Evolutionary conservation across 2,113 vertebrate species (phyloP), one percentile per base, ranked within the genome.

Genomic region (Lethenteron camtschaticum): DNA sequence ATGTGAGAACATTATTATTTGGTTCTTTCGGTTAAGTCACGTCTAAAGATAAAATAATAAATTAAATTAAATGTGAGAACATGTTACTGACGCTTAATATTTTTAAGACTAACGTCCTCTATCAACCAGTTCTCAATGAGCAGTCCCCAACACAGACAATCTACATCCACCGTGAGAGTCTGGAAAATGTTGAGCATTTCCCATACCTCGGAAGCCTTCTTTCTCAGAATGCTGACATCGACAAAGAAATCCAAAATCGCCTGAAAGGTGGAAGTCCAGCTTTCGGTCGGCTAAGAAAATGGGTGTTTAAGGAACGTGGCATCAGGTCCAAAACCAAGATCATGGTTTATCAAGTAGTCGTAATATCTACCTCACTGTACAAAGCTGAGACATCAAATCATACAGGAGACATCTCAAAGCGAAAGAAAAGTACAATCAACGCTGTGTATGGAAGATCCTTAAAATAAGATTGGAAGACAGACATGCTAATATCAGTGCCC

Each of bases 191-290:
- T 18, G 59, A 63, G 59, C 16, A 63, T 63, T 13, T 8, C 59
- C 59, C 59, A 63, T 18, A 63, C 59, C 59, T 63, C 59, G 16
- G 59, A 63, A 63, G 59, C 41, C 41, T 63, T 63, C 59, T 63
- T 18, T 63, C 59, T 14, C 59, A 63, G 16, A 63, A 63, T 13
- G 16, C 16, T 63, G 59, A 63, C 16, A 63, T 63, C 8, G 59
- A 63, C 59, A 8, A 63, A 63, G 59, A 63, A 5, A 63, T 63
- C 59, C 59, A 63, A 63, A 14, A 63, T 63, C 5, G 16, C 59
- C 59, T 63, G 13, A 63, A 63, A 6, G 3, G 4, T 63, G 4
- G 1, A 6, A 63, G 59, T 63, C 8, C 59, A 63, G 59, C 59
- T 18, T 63, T 63, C 8, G 8, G 1, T 63, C 59, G 16, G 13